Evolutionary conservation across 2,888 invertebrate species (phyloP).

Genomic region (Polymixis flavicincta): DNA sequence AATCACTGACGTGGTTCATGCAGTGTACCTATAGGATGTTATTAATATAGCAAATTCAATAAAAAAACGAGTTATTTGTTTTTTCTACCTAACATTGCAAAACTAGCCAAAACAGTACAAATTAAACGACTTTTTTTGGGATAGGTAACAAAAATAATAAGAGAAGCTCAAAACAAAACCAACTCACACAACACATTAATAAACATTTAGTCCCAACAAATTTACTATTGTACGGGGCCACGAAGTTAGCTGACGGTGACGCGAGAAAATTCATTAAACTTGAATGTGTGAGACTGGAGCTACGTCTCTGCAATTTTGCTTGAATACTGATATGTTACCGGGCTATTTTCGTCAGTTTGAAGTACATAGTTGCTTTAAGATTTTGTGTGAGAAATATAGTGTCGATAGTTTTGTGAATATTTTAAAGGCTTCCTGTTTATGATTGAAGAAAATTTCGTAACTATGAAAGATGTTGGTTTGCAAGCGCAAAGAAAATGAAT

Average conservation of each 20-base stretch:
- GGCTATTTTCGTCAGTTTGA: conserved; percentile 41
- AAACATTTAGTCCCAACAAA: conserved; percentile 72
- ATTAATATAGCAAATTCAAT: not conserved
- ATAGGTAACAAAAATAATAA: conserved; percentile 32
- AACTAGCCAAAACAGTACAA: not conserved
- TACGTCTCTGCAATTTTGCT: conserved; percentile 43
- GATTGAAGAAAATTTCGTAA: not conserved
- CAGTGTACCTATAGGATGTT: not conserved
- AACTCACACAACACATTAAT: conserved; percentile 68
- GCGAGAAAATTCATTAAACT: conserved; percentile 54
- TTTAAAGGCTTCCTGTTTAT: not conserved
- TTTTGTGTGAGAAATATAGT: conserved; percentile 19
- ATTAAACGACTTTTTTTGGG: conserved; percentile 12
- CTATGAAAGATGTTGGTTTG: not conserved
- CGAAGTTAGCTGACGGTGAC: conserved; percentile 41
- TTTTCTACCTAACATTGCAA: not conserved
- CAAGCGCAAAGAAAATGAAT: not conserved
- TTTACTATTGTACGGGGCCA: conserved; percentile 67
- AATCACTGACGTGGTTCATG: not conserved
- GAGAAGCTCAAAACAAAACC: conserved; percentile 46
- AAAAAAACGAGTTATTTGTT: not conserved
- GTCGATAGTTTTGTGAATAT: not conserved
- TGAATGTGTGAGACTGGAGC: conserved; percentile 37
- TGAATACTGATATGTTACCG: conserved; percentile 40
- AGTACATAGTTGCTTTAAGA: conserved; percentile 47